Conservation (phyloP, 2,113 vertebrate genomes). For the Pungitius pungitius region DNA sequence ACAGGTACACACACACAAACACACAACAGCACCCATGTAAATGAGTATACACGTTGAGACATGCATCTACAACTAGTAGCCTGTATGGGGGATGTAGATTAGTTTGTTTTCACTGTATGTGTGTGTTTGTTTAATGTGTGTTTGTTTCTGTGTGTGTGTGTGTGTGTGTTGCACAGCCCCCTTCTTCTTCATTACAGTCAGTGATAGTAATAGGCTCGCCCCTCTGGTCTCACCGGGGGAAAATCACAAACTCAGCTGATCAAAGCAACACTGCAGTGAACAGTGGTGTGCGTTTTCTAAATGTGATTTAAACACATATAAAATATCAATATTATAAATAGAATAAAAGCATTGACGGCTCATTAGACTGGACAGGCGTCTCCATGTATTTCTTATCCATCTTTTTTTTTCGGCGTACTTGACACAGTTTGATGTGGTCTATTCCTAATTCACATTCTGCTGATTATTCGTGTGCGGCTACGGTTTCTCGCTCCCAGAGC, state of each 20-base stretch:
- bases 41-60: conserved; percentile 37
- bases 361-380: too few relatives aligned
- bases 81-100: conserved; percentile 39
- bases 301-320: not conserved
- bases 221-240: conserved; percentile 35
- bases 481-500: not conserved
- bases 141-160: conserved; percentile 30
- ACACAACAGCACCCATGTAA: conserved; percentile 19
- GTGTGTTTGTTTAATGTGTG: conserved; percentile 23
- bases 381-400: not conserved
- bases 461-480: not conserved
- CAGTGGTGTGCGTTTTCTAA: conserved; percentile 22
- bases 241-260: conserved; percentile 58
- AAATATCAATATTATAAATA: too few relatives aligned
- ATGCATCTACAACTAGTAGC: conserved; percentile 60
- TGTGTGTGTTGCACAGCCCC: conserved; percentile 27
- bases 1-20: conserved; percentile 22
- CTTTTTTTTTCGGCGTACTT: not conserved
- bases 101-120: conserved; percentile 42
- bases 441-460: not conserved
- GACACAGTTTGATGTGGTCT: not conserved
- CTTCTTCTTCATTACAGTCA: conserved; percentile 69
- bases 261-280: conserved; percentile 52
- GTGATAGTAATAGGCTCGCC: conserved; percentile 41
- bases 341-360: too few relatives aligned